phyloP scores from a whole-genome alignment of 2,797 vertebrate genomes.

The Harpagifer antarcticus region DNA sequence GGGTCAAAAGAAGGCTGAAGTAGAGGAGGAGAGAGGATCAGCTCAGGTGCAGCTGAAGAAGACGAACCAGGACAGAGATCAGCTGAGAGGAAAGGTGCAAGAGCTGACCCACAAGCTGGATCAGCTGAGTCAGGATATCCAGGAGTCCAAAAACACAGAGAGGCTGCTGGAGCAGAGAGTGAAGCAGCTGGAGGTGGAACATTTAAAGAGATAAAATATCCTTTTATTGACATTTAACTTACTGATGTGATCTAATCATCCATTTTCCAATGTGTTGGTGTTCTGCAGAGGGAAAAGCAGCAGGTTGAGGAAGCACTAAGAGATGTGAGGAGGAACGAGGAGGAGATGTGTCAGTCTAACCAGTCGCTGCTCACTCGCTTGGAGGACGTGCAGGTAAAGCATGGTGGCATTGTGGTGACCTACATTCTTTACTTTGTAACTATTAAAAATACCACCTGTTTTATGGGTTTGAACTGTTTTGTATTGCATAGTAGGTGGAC shows the following conservation, averaged over 20 bases:
- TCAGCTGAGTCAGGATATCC: conserved; percentile 82
- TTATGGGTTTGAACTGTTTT: too few relatives aligned
- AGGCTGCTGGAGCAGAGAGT: conserved; percentile 82
- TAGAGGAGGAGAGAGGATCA: conserved; percentile 76
- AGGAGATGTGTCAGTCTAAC: conserved; percentile 85
- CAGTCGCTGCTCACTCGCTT: conserved; percentile 86
- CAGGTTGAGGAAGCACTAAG: conserved; percentile 85
- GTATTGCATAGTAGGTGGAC: too few relatives aligned
- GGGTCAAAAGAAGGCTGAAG: conserved; percentile 80
- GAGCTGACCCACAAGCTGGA: conserved; percentile 84
- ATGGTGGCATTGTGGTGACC: not conserved
- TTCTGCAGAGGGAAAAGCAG: conserved; percentile 87
- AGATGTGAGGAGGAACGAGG: conserved; percentile 85
- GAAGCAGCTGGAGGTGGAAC: conserved; percentile 84
- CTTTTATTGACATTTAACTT: not conserved
- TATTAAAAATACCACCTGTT: too few relatives aligned
- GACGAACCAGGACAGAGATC: conserved; percentile 85
- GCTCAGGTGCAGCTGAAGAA: conserved; percentile 78
- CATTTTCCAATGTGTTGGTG: not conserved
- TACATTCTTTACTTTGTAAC: not conserved
- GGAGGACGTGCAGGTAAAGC: conserved; percentile 88
- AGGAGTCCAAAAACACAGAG: conserved; percentile 82
- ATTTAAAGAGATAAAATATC: not conserved
- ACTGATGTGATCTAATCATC: not conserved
- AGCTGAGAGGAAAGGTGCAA: conserved; percentile 79